Percentiles rank a stretch among this genome's conserved stretches.
Conservation (phyloP, 2,797 vertebrate species). For the Muscicapa striata region DNA sequence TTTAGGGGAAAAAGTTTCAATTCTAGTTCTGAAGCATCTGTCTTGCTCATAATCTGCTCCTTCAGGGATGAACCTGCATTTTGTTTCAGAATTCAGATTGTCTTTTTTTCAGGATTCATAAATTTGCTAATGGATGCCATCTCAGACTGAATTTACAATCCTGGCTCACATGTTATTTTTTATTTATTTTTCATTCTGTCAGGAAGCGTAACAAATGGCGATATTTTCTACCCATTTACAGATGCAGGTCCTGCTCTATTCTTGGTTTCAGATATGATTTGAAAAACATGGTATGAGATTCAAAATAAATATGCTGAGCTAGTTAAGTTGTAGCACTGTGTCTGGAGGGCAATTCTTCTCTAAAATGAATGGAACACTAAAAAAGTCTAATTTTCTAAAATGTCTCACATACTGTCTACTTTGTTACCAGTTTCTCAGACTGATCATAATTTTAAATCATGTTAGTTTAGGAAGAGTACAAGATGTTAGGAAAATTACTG, state of each 20-base stretch:
- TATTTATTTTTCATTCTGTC: neutral
- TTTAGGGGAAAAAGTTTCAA: neutral
- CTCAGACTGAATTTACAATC: neutral
- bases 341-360: neutral
- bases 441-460: neutral
- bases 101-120: neutral
- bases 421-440: neutral
- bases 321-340: neutral
- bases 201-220: neutral
- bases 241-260: neutral
- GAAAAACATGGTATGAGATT: neutral
- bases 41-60: neutral
- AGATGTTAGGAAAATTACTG: neutral
- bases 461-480: neutral
- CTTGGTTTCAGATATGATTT: neutral
- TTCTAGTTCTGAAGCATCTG: neutral
- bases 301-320: neutral
- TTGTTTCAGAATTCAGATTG: neutral
- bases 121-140: neutral
- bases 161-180: neutral
- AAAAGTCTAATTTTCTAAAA: neutral
- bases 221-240: neutral
- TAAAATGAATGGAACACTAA: neutral
- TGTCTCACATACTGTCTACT: neutral
- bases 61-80: neutral